Conservation (phyloP, 2,113 vertebrate species). For the Phylloscopus trochiloides region DNA sequence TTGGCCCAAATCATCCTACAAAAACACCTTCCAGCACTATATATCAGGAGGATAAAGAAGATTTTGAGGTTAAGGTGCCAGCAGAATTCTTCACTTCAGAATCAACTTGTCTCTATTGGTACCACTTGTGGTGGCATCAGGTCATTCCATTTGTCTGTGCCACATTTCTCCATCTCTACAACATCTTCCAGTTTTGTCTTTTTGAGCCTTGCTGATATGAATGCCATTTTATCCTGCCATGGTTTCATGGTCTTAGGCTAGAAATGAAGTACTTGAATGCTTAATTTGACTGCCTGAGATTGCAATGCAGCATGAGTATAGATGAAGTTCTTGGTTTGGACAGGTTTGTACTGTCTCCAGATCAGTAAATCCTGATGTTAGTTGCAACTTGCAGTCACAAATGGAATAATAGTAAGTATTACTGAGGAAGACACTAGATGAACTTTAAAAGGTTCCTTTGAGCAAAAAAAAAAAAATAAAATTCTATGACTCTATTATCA, state of each 20-base stretch:
- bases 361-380: background rate
- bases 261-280: background rate
- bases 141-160: background rate
- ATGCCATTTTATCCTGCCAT: background rate
- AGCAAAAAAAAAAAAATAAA: background rate
- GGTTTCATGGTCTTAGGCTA: background rate
- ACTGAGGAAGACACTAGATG: background rate
- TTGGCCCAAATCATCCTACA: background rate
- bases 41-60: background rate
- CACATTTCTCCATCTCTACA: background rate
- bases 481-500: background rate
- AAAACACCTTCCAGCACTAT: background rate
- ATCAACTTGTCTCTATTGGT: background rate
- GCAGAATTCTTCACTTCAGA: background rate
- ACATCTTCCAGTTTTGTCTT: background rate
- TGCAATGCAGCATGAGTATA: background rate
- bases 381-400: background rate
- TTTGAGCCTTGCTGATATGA: background rate
- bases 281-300: background rate
- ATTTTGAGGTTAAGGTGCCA: background rate
- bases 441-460: background rate
- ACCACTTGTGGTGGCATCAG: background rate
- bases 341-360: background rate
- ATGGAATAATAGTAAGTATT: background rate
- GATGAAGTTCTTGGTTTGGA: background rate